Evolutionary conservation across 2,888 invertebrate species (phyloP), one percentile per base, ranked within the genome.

Genomic region (Rhamnusium bicolor): DNA sequence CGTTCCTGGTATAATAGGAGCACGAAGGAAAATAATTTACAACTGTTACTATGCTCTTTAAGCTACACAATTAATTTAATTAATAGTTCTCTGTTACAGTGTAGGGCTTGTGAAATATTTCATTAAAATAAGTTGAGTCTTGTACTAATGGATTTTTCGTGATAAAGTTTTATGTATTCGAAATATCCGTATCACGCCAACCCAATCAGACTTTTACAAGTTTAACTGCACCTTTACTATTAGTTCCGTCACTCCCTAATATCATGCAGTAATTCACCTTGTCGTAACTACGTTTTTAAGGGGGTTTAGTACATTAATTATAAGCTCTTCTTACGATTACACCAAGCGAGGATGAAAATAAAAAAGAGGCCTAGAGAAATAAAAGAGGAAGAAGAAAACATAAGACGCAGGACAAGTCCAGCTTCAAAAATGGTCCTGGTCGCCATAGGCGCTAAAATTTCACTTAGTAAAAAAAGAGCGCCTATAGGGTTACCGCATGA

Each of bases 11-110:
- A 40, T 40, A 40, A n/a, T 40, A 40, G n/a, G 24, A 27, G 14
- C 54, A 56, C 54, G 54, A 27, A 27, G 54, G 54, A 56, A 56
- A 56, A 56, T 56, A 56, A 56, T 56, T 56, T 56, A 56, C 54
- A 56, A 56, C 54, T 56, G 54, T 56, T 56, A 27, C 54, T 56
- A 14, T 27, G 54, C 54, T 27, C 54, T 56, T 27, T 21, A n/a
- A 27, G 54, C 24, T 27, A 24, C 14, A 5, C 24, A 27, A 27
- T 56, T 56, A 56, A 56, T 14, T 56, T 56, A 24, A 56, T 16
- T 56, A 56, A 56, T 56, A 27, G 54, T 24, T 24, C 27, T 14
- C 27, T 12, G 27, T 54, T 21, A 12, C 21, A n/a, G 54, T 24
- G n/a, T 21, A 14, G 54, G 54, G 54, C 27, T 24, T 27, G 54